Conservation (phyloP, 37 sponge, comb jelly and placozoan genomes). For the Beroe forskalii region DNA sequence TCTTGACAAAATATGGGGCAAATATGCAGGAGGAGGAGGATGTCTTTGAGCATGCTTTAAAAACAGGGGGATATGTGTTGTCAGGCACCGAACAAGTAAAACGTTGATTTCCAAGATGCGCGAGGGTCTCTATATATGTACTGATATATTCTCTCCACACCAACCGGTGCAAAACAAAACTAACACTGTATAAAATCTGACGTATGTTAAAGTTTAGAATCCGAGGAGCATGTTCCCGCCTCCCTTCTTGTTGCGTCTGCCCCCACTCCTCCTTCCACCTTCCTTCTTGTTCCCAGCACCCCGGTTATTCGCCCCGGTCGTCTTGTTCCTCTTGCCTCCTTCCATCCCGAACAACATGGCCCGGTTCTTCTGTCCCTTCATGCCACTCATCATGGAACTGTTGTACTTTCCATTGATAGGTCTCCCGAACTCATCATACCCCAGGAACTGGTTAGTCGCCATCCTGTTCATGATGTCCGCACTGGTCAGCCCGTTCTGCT, state of each 20-base stretch:
- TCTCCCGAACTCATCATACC: slow-evolving; percentile 51
- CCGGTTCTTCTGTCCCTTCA: background rate
- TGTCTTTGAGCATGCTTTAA: too few relatives aligned
- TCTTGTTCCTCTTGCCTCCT: slow-evolving; percentile 5
- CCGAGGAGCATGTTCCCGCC: background rate
- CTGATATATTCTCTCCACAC: too few relatives aligned
- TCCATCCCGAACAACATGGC: slow-evolving; percentile 56
- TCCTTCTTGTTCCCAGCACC: slow-evolving; percentile 4
- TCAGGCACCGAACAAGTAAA: too few relatives aligned
- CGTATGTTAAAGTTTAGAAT: background rate
- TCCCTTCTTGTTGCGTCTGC: background rate
- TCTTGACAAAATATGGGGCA: too few relatives aligned
- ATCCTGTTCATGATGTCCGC: slow-evolving; percentile 12
- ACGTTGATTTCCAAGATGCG: too few relatives aligned
- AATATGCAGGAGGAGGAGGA: too few relatives aligned
- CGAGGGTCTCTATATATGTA: too few relatives aligned
- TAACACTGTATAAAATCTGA: slow-evolving; percentile 53
- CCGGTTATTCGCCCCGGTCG: background rate
- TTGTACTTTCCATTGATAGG: slow-evolving; percentile 52
- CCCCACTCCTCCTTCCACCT: background rate
- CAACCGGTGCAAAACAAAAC: too few relatives aligned
- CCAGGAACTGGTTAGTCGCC: slow-evolving; percentile 58
- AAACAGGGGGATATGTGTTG: too few relatives aligned
- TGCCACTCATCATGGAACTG: slow-evolving; percentile 39
- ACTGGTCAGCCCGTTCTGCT: slow-evolving; percentile 5